Base-by-base conservation (phyloP, 2,888 invertebrate species). In the Sclerodermus sp. region DNA sequence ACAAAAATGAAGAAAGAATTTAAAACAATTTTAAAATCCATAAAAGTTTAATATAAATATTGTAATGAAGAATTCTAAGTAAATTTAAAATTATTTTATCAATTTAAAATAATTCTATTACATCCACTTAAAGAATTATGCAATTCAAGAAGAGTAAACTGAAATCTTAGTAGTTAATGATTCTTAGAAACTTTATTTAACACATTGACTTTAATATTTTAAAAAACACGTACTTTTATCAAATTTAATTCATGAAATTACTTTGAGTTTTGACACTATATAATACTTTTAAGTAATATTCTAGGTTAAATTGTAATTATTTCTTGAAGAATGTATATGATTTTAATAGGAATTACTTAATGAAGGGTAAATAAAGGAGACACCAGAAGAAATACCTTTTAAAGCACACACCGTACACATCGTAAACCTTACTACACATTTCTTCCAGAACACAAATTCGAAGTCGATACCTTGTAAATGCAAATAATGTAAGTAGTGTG, bases 381-480 rank as follows among this genome's bases (percentile, higher is more conserved):
- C n/a, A n/a, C n/a, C n/a, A 36, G 17, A 41, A 36, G 40, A 57
- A 55, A 63, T 55, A 60, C 60, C 58, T 60, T 55, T 54, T 49
- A 41, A 47, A 41, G 42, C 45, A 51, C 37, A 53, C 58, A 57
- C 58, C 42, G 52, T 53, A 56, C 51, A 54, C 55, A 57, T 45
- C 53, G 55, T 55, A 53, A 48, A 59, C 47, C 30, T 10, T 30
- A 6, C 8, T 6, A 30, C 10, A 9, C 61, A 57, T 64, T 63
- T 55, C 57, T 64, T 67, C 63, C 58, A 60, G 61, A 67, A 62
- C 54, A 61, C 52, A 58, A 55, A n/a, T n/a, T n/a, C n/a, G n/a
- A n/a, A n/a, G n/a, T n/a, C n/a, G n/a, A n/a, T n/a, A n/a, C n/a
- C n/a, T n/a, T n/a, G n/a, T n/a, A n/a, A n/a, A n/a, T n/a, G n/a